Evolutionary conservation across 2,888 invertebrate species (phyloP), one percentile per base, ranked within the genome.

Genomic region (Drosophila kuntzei): DNA sequence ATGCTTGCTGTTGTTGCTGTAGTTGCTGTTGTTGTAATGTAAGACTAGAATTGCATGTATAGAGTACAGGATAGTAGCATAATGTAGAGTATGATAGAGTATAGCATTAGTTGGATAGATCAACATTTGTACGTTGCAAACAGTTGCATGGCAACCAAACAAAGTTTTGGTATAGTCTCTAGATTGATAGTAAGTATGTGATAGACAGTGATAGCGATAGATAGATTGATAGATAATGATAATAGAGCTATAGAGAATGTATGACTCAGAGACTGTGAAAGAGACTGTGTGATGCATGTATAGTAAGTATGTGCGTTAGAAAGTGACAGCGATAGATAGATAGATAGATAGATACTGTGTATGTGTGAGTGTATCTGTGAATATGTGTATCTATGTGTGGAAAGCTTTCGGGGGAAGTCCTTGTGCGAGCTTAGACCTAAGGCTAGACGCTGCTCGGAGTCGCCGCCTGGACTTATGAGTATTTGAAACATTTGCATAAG

Each of bases 41-140:
- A 90, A 90, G 90, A 90, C 90, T 90, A 90, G 90, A 90, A 87
- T 90, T 86, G 87, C 89, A 79, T 89, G 79, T 79, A 79, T 82
- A 82, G 74, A 71, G 78, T 66, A 71, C 55, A 79, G 66, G 27
- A 63, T 70, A 75, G 57, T 70, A 75, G 57, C 34, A 57, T 49
- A 74, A 71, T 49, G 37, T 55, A 74, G 43, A 39, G 43, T 66
- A 58, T 50, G 51, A 39, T 54, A 60, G 54, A 71, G 66, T 37
- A 62, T 65, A 71, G 66, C 41, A 60, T 62, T 73, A 66, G 27
- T 39, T 54, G 62, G 75, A 36, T 66, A 76, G 67, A 65, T 63
- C 20, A 60, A 57, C 49, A 76, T 80, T 80, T 80, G 79, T 83
- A 79, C 78, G 78, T 78, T 78, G 71, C 64, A 70, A 61, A 61